Base-by-base conservation (phyloP, 2,888 invertebrate species). In the Coecobrya sp. region DNA sequence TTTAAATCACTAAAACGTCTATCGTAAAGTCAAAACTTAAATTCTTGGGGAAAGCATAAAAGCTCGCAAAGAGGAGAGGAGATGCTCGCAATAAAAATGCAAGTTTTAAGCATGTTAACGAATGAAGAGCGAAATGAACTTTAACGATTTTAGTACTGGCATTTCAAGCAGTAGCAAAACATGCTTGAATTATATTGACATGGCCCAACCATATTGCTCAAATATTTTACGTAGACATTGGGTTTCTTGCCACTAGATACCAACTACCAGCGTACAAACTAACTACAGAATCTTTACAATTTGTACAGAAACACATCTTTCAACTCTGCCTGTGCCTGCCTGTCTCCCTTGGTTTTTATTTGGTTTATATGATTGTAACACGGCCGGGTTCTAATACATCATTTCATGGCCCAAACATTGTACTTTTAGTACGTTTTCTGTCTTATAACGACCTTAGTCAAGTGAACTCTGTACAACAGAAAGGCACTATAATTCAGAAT, bases 1-100 rank as follows among this genome's bases (percentile, higher is more conserved):
- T 70, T 87, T 86, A 91, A 86, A 87, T 86, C 86, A 86, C 36
- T 68, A 81, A 91, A 68, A 84, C 59, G 89, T 82, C 59, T 89
- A 84, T 82, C 89, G 82, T 89, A 70, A 89, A 82, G 89, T 84
- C 22, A 62, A 84, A 84, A 62, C 76, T 76, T 16, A 76, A 76
- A 76, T 76, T 76, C 76, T 45, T 76, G 76, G 79, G 45, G 88
- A 81, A 81, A 87, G 87, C 87, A 79, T 87, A 62, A 88, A 88
- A 79, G 36, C 86, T 79, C 19, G 52, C 45, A 59, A 13, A 79
- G 62, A 88, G 19, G n/a, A 49, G 22, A 45, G 42, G n/a, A n/a
- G n/a, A n/a, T n/a, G n/a, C n/a, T n/a, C 10, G 42, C 36, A 79
- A 52, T 73, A 86, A 86, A 86, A 86, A 86, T 73, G 22, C 55